Evolutionary conservation across 2,888 invertebrate species (phyloP).

Genomic region (Perdita meconis): DNA sequence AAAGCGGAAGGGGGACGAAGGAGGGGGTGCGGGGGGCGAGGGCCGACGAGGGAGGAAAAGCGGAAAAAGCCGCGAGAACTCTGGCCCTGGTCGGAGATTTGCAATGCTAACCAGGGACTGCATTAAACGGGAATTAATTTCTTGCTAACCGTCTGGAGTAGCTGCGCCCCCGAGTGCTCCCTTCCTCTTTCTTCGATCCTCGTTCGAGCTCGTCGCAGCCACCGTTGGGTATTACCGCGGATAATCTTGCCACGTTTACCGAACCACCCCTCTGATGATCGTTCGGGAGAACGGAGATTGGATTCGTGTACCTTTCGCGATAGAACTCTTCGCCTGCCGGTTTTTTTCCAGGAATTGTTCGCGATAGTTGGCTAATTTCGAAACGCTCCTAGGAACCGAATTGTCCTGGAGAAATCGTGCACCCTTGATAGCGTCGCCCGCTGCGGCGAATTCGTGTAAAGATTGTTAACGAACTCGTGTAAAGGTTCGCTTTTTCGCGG

Average conservation of each 20-base stretch:
- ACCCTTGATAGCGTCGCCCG: too few species aligned
- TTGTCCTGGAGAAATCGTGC: too few species aligned
- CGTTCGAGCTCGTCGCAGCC: slow-evolving; percentile 41
- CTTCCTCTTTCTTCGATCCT: slow-evolving; percentile 42
- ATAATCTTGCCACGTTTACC: slow-evolving; percentile 76
- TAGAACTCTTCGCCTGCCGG: neutral
- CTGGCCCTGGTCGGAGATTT: slow-evolving; percentile 74
- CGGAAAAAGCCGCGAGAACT: slow-evolving; percentile 59
- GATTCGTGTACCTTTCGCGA: slow-evolving; percentile 39
- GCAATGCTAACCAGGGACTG: slow-evolving; percentile 83
- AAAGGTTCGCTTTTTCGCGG: too few species aligned
- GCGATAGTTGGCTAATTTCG: slow-evolving; percentile 7
- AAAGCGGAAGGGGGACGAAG: slow-evolving; percentile 4
- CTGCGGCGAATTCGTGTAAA: too few species aligned
- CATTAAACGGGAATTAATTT: slow-evolving; percentile 83
- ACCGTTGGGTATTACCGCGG: slow-evolving; percentile 69
- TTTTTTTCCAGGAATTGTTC: neutral
- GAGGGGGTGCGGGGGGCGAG: neutral
- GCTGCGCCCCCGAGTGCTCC: slow-evolving; percentile 70
- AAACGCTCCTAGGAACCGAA: neutral
- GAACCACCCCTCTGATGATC: slow-evolving; percentile 53
- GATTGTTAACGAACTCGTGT: too few species aligned
- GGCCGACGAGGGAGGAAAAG: slow-evolving; percentile 43
- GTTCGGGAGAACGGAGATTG: slow-evolving; percentile 56
- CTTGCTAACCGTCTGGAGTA: slow-evolving; percentile 81